phyloP scores from a whole-genome alignment of 2,113 vertebrate species.

The Macrotus californicus region DNA sequence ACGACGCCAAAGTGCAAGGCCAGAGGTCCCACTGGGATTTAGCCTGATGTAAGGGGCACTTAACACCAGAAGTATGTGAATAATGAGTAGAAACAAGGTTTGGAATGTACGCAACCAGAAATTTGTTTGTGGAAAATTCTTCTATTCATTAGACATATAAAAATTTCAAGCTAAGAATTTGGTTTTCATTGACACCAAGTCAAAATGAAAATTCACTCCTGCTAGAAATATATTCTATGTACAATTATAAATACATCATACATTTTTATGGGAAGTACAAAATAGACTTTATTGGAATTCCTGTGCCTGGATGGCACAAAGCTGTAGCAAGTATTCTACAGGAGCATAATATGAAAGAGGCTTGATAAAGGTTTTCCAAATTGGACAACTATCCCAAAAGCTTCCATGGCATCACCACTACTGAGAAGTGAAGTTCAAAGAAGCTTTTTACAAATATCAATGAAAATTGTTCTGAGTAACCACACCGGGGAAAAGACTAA shows the following conservation, averaged over 20 bases:
- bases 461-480: not conserved
- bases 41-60: not conserved
- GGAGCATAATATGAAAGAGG: not conserved
- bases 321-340: not conserved
- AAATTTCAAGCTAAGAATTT: conserved; percentile 26
- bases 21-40: not conserved
- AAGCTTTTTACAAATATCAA: not conserved
- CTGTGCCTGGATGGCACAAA: not conserved
- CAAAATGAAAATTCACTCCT: conserved; percentile 32
- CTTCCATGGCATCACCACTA: not conserved
- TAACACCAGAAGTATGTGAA: not conserved
- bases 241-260: not conserved
- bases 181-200: conserved; percentile 19
- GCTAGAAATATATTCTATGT: not conserved
- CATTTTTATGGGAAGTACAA: not conserved
- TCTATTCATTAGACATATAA: conserved; percentile 22
- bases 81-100: not conserved
- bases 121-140: conserved; percentile 29
- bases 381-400: not conserved
- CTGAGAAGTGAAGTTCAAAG: not conserved
- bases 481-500: not conserved
- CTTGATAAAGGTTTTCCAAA: not conserved
- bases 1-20: not conserved
- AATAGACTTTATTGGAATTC: not conserved
- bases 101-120: not conserved